Evolutionary conservation across 2,888 invertebrate genomes (phyloP), one percentile per base, ranked within the genome.

Genomic region (Caradrina clavipalpis): DNA sequence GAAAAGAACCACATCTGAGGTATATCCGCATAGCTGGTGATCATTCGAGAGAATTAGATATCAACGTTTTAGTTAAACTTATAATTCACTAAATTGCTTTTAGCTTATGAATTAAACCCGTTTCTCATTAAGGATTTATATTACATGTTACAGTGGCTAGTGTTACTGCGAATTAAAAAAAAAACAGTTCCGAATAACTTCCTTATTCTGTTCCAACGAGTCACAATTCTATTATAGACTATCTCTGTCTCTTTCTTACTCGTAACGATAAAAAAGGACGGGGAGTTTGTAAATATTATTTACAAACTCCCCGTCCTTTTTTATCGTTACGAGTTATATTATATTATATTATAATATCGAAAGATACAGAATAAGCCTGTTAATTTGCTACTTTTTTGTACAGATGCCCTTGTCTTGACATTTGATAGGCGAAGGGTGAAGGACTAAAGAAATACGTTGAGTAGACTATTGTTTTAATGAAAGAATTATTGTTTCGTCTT

Each of bases 131-230:
- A 71, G 70, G 79, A 80, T 77, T 83, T 81, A 77, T 77, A 78
- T 84, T 83, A 86, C 86, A 78, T 76, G 85, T 84, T 84, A 87
- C 84, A 80, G 82, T 73, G 86, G 87, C 84, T 89, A 87, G 85
- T 84, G 86, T 89, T 89, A 87, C 86, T 73, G 80, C 76, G 70
- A 76, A 84, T 75, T 26, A 47, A 81, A 83, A 83, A 80, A 89
- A 74, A 76, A 58, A 64, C 45, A 17, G 42, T 73, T 89, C 86
- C 89, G 85, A 85, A 82, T 81, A 75, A 78, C 78, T 82, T 82
- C 84, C 85, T 82, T 84, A 85, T 86, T 87, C 84, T 80, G 80
- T 59, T 57, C 54, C 22, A 19, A 67, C 59, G 59, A 73, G 57
- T 78, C 60, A 56, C 58, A 64, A 72, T 74, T 71, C 35, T 65